Conservation (phyloP, 2,113 vertebrate genomes). For the Pteronura brasiliensis region DNA sequence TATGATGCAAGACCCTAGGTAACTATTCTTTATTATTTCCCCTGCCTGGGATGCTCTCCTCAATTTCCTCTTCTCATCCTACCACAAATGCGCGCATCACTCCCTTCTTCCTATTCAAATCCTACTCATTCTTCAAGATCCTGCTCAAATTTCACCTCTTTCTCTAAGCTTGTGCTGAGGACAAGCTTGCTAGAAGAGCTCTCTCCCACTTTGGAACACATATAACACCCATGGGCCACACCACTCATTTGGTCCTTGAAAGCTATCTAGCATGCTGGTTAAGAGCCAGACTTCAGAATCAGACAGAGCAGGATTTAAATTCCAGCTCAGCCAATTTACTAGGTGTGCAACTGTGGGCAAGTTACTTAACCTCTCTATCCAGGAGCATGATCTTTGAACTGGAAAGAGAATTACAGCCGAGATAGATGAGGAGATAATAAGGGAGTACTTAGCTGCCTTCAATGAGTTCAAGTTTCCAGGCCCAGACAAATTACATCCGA, state of each 20-base stretch:
- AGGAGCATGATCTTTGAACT: conserved; percentile 63
- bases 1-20: not conserved
- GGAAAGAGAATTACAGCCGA: conserved; percentile 64
- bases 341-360: conserved; percentile 48
- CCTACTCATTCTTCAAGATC: not conserved
- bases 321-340: conserved; percentile 37
- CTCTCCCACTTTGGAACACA: not conserved
- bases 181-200: not conserved
- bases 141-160: conserved; percentile 10
- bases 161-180: not conserved
- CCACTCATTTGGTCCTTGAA: conserved; percentile 5
- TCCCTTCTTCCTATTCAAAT: conserved; percentile 32
- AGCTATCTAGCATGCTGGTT: not conserved
- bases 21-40: not conserved
- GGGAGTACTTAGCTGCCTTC: conserved; percentile 39
- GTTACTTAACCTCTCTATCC: conserved; percentile 54
- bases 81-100: not conserved
- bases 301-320: conserved; percentile 18
- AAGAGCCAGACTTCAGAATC: conserved; percentile 28
- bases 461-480: conserved; percentile 67
- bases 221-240: not conserved
- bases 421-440: conserved; percentile 58
- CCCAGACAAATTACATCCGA: conserved; percentile 51
- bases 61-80: not conserved
- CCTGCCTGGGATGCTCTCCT: not conserved